A percentile compares a stretch with the other conserved stretches of the same genome.
Conservation (phyloP, 2,888 invertebrate genomes). For the Hirtodrosophila alboralis region DNA sequence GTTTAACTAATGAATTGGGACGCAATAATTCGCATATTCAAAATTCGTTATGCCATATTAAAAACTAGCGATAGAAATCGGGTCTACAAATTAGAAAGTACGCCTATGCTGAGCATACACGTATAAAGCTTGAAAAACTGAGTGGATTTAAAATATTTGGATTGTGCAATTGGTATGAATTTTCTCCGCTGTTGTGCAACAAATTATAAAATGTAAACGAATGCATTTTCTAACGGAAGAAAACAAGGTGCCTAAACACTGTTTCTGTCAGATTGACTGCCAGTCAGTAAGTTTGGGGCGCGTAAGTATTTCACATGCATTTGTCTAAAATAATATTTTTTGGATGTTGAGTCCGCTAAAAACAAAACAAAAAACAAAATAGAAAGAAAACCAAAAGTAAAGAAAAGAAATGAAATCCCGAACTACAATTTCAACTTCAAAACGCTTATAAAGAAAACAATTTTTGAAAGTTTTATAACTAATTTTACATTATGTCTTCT, state of each 20-base stretch:
- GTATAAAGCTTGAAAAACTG: constrained; percentile 13
- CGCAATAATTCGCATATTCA: constrained; percentile 53
- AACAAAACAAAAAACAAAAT: constrained; percentile 21
- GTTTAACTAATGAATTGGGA: constrained; percentile 62
- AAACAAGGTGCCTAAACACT: constrained; percentile 53
- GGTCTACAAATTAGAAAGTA: constrained; percentile 26
- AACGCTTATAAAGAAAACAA: constrained; percentile 77
- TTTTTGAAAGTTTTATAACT: constrained; percentile 73
- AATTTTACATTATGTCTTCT: constrained; percentile 69
- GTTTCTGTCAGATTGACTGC: constrained; percentile 21
- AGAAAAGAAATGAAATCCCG: constrained; percentile 21
- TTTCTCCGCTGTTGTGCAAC: constrained; percentile 73
- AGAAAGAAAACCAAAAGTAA: constrained; percentile 12
- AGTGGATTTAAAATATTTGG: constrained; percentile 45
- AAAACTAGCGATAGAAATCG: constrained; percentile 17
- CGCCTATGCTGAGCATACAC: constrained; percentile 43
- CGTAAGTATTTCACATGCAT: constrained; percentile 72
- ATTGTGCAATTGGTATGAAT: constrained; percentile 80
- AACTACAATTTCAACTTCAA: constrained; percentile 80
- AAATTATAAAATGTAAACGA: constrained; percentile 57
- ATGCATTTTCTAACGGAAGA: constrained; percentile 69
- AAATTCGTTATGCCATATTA: constrained; percentile 8
- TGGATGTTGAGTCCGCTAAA: constrained; percentile 53
- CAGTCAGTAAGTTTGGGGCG: constrained; percentile 29
- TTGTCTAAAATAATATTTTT: constrained; percentile 61